Conservation (phyloP, 2,797 vertebrate species). For the Crocodylus rhombifer region DNA sequence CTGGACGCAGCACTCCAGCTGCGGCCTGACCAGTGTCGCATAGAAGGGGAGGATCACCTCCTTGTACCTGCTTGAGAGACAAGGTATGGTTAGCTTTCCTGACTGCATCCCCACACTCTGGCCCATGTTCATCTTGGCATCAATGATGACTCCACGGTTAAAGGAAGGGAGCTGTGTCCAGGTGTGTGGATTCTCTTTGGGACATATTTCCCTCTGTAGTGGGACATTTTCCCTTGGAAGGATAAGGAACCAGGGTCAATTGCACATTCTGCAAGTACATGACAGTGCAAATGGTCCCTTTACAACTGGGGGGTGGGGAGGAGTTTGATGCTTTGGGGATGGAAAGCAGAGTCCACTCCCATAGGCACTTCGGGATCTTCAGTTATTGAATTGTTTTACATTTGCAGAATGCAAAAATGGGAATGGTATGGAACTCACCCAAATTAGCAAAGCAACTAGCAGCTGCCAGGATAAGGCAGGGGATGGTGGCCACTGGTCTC, state of each 20-base stretch:
- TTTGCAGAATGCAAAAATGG: background rate
- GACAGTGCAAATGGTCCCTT: background rate
- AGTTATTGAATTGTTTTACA: background rate
- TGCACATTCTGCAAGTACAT: background rate
- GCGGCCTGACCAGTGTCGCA: too few relatives aligned
- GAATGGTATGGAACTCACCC: constrained; percentile 73
- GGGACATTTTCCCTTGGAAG: background rate
- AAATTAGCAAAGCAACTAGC: constrained; percentile 72
- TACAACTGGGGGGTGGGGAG: background rate
- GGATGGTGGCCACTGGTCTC: constrained; percentile 48
- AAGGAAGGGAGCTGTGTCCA: too few relatives aligned
- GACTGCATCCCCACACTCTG: too few relatives aligned
- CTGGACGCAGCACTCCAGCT: too few relatives aligned
- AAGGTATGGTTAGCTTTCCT: too few relatives aligned
- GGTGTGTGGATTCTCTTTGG: background rate
- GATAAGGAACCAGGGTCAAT: background rate
- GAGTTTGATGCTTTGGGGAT: background rate
- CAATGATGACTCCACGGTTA: background rate
- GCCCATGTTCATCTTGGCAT: too few relatives aligned
- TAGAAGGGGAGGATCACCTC: too few relatives aligned
- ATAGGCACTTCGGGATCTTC: background rate
- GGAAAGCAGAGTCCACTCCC: background rate
- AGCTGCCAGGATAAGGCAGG: constrained; percentile 64
- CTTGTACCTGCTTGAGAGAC: too few relatives aligned
- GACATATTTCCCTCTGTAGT: background rate